Conservation (phyloP, 1,140 invertebrate species). For the Zaprionus camerounensis region DNA sequence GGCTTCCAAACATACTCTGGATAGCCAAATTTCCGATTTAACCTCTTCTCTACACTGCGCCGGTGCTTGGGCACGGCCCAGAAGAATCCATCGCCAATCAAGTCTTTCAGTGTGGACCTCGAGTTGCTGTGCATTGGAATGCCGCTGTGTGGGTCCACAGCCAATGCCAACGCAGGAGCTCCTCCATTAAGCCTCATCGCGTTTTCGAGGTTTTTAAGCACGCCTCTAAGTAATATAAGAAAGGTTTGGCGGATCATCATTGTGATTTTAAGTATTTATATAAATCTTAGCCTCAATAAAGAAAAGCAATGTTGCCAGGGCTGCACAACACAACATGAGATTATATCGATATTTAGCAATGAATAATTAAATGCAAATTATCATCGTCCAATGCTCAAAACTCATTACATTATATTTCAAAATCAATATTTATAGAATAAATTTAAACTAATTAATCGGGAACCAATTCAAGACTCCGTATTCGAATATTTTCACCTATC, state of each 20-base stretch:
- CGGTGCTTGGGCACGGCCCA: slow-evolving; percentile 92
- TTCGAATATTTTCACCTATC: neutral
- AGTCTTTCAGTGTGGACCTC: slow-evolving; percentile 86
- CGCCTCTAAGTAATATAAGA: slow-evolving; percentile 59
- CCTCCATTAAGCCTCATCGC: slow-evolving; percentile 47
- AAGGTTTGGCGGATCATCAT: slow-evolving; percentile 58
- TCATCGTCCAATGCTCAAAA: neutral
- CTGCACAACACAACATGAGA: neutral
- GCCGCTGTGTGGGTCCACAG: slow-evolving; percentile 41
- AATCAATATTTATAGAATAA: neutral
- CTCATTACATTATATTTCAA: neutral
- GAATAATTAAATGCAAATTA: neutral
- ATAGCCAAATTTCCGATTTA: slow-evolving; percentile 89
- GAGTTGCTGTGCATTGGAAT: neutral
- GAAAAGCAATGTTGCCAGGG: slow-evolving; percentile 18
- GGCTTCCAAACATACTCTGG: slow-evolving; percentile 88
- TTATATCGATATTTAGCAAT: slow-evolving; percentile 1
- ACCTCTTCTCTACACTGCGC: slow-evolving; percentile 89
- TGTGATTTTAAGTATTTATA: slow-evolving; percentile 34
- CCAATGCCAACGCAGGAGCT: slow-evolving; percentile 56
- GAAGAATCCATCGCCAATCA: slow-evolving; percentile 90
- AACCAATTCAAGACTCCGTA: neutral
- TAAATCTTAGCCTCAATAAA: slow-evolving; percentile 40
- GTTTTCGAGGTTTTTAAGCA: slow-evolving; percentile 52
- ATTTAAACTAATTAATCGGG: neutral